A percentile compares a stretch with the other conserved stretches of the same genome.
Conservation (phyloP, 2,797 vertebrate species). For the Notolepis coatsorum region DNA sequence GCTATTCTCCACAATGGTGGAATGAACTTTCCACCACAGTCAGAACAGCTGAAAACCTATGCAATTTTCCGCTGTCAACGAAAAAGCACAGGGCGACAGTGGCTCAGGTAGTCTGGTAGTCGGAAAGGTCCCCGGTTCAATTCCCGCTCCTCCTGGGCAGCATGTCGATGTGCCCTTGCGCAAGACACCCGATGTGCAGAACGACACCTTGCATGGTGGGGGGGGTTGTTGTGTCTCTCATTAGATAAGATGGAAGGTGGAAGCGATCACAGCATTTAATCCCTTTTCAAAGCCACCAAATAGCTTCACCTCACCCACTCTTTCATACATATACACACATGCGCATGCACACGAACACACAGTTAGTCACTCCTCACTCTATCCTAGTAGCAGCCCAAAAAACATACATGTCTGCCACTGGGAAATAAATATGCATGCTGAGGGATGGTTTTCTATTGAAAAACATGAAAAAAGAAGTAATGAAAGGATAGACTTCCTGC, state of each 20-base stretch:
- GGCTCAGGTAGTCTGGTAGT: too few relatives aligned
- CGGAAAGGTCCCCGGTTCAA: too few relatives aligned
- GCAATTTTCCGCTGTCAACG: too few relatives aligned
- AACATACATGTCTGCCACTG: conserved; percentile 47
- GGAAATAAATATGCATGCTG: conserved; percentile 44
- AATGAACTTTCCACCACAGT: too few relatives aligned
- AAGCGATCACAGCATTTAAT: conserved; percentile 47
- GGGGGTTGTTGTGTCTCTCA: conserved; percentile 5
- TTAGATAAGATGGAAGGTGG: background rate
- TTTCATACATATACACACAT: conserved; percentile 31
- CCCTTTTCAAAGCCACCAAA: conserved; percentile 63
- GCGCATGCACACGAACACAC: conserved; percentile 43
- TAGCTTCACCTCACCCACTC: conserved; percentile 50
- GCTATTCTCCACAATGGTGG: too few relatives aligned
- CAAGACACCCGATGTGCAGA: too few relatives aligned
- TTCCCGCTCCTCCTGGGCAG: too few relatives aligned
- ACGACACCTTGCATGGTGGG: too few relatives aligned
- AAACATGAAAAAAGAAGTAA: conserved; percentile 66
- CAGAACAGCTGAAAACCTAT: too few relatives aligned
- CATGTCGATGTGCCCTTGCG: too few relatives aligned
- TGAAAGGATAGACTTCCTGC: conserved; percentile 57
- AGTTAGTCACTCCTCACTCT: conserved; percentile 64
- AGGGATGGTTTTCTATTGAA: conserved; percentile 50
- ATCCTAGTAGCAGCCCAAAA: conserved; percentile 63
- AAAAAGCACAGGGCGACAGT: too few relatives aligned